Evolutionary conservation across 2,113 vertebrate species (phyloP), one percentile per base, ranked within the genome.

Genomic region (Zapus hudsonius): DNA sequence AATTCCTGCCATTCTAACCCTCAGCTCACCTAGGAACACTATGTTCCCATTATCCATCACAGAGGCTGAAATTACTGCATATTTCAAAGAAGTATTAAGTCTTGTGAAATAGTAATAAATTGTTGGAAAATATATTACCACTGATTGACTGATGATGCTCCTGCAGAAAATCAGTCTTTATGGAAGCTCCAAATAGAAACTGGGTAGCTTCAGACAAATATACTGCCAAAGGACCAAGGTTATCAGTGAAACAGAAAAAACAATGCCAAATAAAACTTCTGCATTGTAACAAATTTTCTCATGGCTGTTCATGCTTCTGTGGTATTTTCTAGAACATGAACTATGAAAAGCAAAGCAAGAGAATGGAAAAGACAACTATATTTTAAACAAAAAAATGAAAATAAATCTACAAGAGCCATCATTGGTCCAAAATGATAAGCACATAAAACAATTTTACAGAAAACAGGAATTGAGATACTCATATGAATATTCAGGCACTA

Each of bases 391-490:
- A n/a, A n/a, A 38, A 3, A 3, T 15, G 79, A n/a, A 84, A 27
- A 69, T 44, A n/a, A 23, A 5, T 3, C 19, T 12, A 6, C n/a
- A 22, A 19, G 40, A 29, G 67, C 6, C 36, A 33, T 87, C 33
- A 74, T 83, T 79, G 59, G 19, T 75, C 1, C 42, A 82, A 78
- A 89, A 63, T 72, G 44, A 79, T 2, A 13, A 91, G 23, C 7
- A 59, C 87, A 69, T 69, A 64, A 89, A 87, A 55, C 2, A 83
- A 84, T 90, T 84, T 72, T 84, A 88, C 40, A 52, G 29, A 83
- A 9, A 3, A 63, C 25, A 59, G 73, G 25, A 85, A 40, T 47
- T 90, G 61, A 74, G 33, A 10, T 33, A 72, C 22, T 73, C 8
- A 85, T 20, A 4, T 63, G 38, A 74, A 67, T 61, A 74, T 36